Conservation (phyloP, 2,888 invertebrate genomes). For the Dysmachus trigonus region DNA sequence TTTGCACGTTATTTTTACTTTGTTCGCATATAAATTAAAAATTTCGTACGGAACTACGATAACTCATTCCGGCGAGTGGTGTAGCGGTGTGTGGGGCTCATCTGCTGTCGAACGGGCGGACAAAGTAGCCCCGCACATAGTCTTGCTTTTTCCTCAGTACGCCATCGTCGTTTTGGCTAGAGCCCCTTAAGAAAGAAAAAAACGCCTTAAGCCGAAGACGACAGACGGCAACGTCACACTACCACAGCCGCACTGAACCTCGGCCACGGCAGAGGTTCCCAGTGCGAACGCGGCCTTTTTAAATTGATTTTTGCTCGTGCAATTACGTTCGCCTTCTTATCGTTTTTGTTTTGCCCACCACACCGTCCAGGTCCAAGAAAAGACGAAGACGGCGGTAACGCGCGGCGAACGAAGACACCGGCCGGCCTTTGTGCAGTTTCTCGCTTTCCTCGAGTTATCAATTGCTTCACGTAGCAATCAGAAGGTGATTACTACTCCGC, state of each 20-base stretch:
- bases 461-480: not conserved
- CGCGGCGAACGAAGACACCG: not conserved
- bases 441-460: constrained; percentile 11
- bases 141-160: not conserved
- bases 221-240: not conserved
- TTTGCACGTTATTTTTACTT: constrained; percentile 21
- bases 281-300: not conserved
- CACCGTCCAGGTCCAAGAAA: not conserved
- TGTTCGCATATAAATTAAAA: constrained; percentile 41
- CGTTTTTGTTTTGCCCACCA: constrained; percentile 1
- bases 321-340: not conserved
- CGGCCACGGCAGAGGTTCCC: not conserved
- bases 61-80: constrained; percentile 1
- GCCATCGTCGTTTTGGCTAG: not conserved
- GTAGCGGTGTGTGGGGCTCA: not conserved
- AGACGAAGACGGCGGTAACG: not conserved
- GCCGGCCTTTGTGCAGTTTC: not conserved
- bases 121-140: constrained; percentile 2
- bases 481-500: not conserved
- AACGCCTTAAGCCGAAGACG: not conserved
- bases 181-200: not conserved
- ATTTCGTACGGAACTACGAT: constrained; percentile 33
- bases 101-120: not conserved
- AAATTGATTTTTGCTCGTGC: constrained; percentile 33
- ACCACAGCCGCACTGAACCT: not conserved